A percentile compares a stretch with the other conserved stretches of the same genome.
Conservation (phyloP, 2,113 vertebrate species). For the Sebastes fasciatus region DNA sequence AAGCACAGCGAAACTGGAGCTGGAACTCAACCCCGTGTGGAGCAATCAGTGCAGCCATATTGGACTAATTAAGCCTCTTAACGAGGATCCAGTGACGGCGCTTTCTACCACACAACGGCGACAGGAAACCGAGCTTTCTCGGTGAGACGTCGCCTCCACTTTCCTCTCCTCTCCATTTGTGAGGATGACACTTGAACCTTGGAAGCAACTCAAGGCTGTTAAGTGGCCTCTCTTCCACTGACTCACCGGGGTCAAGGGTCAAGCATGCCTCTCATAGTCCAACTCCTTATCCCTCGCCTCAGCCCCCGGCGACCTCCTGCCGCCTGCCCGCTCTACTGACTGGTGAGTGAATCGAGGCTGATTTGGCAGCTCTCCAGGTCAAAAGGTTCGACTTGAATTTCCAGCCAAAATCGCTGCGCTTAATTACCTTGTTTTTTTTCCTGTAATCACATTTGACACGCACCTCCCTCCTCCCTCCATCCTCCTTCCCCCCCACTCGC, state of each 20-base stretch:
- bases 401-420: constrained; percentile 17
- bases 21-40: constrained; percentile 23
- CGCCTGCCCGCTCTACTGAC: background rate
- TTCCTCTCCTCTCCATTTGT: background rate
- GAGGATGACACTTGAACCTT: constrained; percentile 14
- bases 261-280: constrained; percentile 6
- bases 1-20: constrained; percentile 14
- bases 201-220: background rate
- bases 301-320: background rate
- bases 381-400: constrained; percentile 45
- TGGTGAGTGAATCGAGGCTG: constrained; percentile 19
- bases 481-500: too few species aligned
- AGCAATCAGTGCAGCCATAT: constrained; percentile 57
- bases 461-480: background rate
- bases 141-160: background rate
- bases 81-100: constrained; percentile 42
- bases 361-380: constrained; percentile 45
- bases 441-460: constrained; percentile 43
- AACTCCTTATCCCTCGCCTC: background rate
- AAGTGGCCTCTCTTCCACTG: background rate
- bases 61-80: constrained; percentile 66
- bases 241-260: constrained; percentile 24
- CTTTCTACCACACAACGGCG: background rate
- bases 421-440: constrained; percentile 45
- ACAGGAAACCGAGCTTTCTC: background rate